These are phyloP conservation scores for Antechinus flavipes DNA, from an alignment of 2,113 vertebrate genomes.

Conservation along the genomic window DNA sequence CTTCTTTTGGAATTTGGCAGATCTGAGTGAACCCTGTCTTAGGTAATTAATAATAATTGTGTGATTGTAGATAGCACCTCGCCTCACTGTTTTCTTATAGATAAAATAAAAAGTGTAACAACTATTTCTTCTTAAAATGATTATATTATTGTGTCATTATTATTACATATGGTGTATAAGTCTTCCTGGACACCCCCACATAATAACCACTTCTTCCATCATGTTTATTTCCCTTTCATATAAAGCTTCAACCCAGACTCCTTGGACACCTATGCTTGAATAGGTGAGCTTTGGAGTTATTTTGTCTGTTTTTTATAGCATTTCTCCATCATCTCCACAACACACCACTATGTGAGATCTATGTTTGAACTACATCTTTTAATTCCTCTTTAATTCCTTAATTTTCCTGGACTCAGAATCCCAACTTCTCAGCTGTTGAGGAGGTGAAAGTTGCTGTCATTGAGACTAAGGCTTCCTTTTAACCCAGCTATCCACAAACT, in stretches of 20 bases:
- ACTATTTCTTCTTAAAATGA: not conserved
- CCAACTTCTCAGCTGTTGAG: too few relatives aligned
- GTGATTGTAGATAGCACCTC: not conserved
- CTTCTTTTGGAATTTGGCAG: not conserved
- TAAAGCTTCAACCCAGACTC: not conserved
- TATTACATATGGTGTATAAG: not conserved
- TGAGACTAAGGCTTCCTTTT: too few relatives aligned
- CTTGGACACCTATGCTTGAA: not conserved
- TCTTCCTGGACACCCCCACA: not conserved
- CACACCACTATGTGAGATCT: not conserved
- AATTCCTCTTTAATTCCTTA: not conserved
- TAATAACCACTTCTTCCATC: not conserved
- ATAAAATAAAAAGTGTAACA: not conserved
- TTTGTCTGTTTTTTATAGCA: not conserved
- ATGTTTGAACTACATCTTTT: not conserved
- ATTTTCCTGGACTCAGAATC: too few relatives aligned
- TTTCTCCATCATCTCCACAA: not conserved
- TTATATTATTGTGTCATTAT: not conserved
- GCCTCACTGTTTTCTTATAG: not conserved
- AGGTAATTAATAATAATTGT: not conserved
- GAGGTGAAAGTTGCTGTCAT: too few relatives aligned
- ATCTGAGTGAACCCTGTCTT: accelerated
- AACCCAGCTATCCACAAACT: too few relatives aligned
- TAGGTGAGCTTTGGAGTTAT: not conserved
- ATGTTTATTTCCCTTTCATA: not conserved